Percentiles rank a stretch among this genome's conserved stretches.
Conservation (phyloP, 2,113 vertebrate genomes). For the Bubalus kerabau region DNA sequence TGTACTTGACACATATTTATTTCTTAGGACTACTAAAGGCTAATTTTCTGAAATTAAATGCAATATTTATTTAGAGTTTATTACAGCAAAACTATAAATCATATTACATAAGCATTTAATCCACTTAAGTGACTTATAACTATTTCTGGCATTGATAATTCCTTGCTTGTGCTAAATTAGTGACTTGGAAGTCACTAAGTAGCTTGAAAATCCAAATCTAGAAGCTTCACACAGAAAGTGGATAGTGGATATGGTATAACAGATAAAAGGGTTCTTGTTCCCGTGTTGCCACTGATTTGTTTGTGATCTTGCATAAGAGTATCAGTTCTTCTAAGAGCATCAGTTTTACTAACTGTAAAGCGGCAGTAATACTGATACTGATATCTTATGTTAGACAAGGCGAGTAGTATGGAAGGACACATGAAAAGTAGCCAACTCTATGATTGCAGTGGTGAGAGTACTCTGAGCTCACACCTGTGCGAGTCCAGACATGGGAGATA, state of each 20-base stretch:
- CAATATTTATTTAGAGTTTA: not conserved
- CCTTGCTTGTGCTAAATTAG: not conserved
- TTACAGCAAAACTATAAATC: not conserved
- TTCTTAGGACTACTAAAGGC: not conserved
- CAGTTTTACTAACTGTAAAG: not conserved
- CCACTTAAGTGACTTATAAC: not conserved
- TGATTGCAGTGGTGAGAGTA: not conserved
- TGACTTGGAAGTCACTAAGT: not conserved
- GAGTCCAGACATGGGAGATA: not conserved
- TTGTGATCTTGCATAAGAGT: not conserved
- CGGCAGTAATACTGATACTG: not conserved
- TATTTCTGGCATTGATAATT: not conserved
- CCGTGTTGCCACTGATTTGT: not conserved
- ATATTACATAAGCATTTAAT: not conserved
- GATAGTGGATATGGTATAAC: not conserved
- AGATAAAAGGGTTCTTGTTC: not conserved
- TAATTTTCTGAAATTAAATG: not conserved
- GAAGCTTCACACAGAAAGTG: not conserved
- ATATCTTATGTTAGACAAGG: not conserved
- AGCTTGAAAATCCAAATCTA: not conserved
- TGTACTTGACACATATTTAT: not conserved
- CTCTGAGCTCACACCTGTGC: not conserved
- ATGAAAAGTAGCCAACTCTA: fast-evolving
- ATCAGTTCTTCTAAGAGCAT: not conserved
- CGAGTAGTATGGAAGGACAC: not conserved